Evolutionary conservation across 2,888 invertebrate genomes (phyloP), one percentile per base, ranked within the genome.

Genomic region (Sesia bembeciformis): DNA sequence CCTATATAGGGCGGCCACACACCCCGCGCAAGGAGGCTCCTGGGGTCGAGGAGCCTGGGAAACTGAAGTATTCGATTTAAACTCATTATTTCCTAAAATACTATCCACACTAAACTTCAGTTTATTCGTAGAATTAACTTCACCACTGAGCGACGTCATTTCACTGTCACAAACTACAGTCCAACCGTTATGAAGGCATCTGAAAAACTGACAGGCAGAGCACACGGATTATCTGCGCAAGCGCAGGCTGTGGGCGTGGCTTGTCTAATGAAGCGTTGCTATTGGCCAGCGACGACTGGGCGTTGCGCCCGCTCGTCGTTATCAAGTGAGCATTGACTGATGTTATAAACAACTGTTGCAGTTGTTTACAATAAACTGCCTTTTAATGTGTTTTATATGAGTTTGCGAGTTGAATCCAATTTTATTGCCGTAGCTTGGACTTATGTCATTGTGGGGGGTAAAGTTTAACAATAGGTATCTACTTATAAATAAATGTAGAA

Each of bases 61-160:
- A 56, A 55, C 49, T 6, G 52, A 38, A n/a, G 55, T 49, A 53
- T 54, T 55, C 5, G 52, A 42, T 23, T 23, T 23, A 23, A 46
- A 39, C 8, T 74, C 72, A 64, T 90, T 91, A 56, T 81, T 88
- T 7, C 93, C 91, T 55, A 94, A 74, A 62, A 94, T 92, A 68
- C 93, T 90, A 67, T 94, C 94, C 59, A 94, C 92, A 66, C 94
- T 93, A 70, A 94, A 94, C 84, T 93, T 94, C 60, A 93, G 75
- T 66, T 90, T 90, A 61, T 69, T 79, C 62, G 77, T 63, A 60
- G 53, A 39, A 40, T 68, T 76, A 60, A 81, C 74, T 67, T 82
- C 83, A 76, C 84, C 69, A 63, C 71, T 76, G 53, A 85, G 60
- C 58, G 87, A 84, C 68, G 85, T 88, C 85, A 86, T 85, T 65